Base-by-base conservation (phyloP, 53 echinoderm and acorn worm genomes). In the Arbacia lixula region DNA sequence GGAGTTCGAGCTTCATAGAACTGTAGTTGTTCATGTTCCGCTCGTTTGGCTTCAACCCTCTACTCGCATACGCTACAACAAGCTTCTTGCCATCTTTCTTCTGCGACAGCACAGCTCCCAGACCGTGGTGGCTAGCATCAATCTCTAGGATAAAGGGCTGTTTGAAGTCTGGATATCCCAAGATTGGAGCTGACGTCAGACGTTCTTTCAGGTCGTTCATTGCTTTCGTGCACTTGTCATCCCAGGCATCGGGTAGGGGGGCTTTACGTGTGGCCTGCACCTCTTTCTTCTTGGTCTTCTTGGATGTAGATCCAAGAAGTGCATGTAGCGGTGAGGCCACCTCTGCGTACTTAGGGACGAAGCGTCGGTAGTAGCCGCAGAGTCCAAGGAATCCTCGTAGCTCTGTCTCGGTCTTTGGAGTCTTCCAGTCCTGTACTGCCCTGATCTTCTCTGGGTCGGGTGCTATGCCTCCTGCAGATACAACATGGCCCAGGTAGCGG, bases 311-410 rank as follows among this genome's bases (percentile, higher is more conserved):
- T 26, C 64, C 91, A 16, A 83, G 25, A 9, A 89, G 49, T 19
- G 75, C 57, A 49, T 90, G 87, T n/a, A 90, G 86, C 1, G 90
- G 93, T 16, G 84, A 69, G 26, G 85, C 87, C 28, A 89, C 80
- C 22, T 81, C 66, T 1, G 89, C 89, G 68, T 40, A 91, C 14
- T 42, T 43, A 31, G 68, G 78, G 9, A 88, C 71, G 62, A 91
- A 91, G 6, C 85, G n/a, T 1, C 87, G 64, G 34, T 83, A 91
- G 53, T 91, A 91, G 17, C 90, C 68, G 6, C 60, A 33, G 9
- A 90, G 68, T 28, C 90, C 82, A 26, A 90, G 53, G 72, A 86
- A 91, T 36, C 39, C 38, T 58, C 84, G 32, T 1, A 87, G 63
- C 21, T 87, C 76, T 4, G 65, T 83, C 28, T 89, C 85, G 0